Base-by-base conservation (phyloP, 2,888 invertebrate species). In the Pristionchus arcanus region DNA sequence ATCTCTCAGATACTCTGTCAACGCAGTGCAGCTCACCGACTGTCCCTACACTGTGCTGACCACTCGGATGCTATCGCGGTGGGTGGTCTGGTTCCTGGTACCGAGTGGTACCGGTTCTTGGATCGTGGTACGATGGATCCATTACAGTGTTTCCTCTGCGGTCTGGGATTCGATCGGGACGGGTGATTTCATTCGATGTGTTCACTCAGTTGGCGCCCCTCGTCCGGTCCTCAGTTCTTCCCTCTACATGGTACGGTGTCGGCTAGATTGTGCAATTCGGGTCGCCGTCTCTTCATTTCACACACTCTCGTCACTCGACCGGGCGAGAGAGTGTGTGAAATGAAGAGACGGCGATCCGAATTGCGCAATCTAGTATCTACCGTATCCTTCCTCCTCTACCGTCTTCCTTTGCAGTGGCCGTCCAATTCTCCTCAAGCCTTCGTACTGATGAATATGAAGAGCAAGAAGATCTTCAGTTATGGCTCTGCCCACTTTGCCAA, bases 401-500 rank as follows among this genome's bases (percentile, higher is more conserved):
- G 49, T 31, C 16, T 63, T 63, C 55, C 28, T 19, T 87, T 88
- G n/a, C 55, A 88, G 87, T 88, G 87, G 87, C 87, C 87, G 25
- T 88, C 63, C 53, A 88, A 88, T 25, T 59, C 59, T 21, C 21
- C 74, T 21, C 55, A 88, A 11, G 74, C 74, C 13, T 88, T 88
- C 87, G 55, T 74, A 16, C 34, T 74, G 2, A 31, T 88, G 42
- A 88, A 88, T 34, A 53, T 71, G 34, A 53, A 53, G 31, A 59
- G 74, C 74, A 71, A 74, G 71, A 59, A 59, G 37, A 63, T 88
- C 53, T 74, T 63, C 74, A 63, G 63, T 16, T 88, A 55, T 74
- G 87, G 87, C 87, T 55, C 87, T 19, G 87, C 87, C 37, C 87
- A 88, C 87, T 88, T 88, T 55, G 87, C 87, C 53, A 74, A 71